Base-by-base conservation (phyloP, 2,888 invertebrate genomes). In the Eustalomyia histrio region DNA sequence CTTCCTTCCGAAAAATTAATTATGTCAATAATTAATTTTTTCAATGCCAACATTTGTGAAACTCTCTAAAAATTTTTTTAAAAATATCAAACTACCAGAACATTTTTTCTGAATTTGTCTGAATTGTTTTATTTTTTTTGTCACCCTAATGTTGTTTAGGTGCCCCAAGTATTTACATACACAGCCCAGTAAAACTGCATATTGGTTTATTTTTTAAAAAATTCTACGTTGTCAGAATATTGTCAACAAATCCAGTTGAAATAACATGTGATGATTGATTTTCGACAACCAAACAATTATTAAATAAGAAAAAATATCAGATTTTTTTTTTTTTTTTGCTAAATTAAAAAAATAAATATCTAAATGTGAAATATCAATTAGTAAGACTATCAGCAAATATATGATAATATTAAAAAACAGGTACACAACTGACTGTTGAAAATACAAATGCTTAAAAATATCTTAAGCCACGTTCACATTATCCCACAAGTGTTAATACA, bases 211-310 rank as follows among this genome's bases (percentile, higher is more conserved):
- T 43, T 72, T 24, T 43, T 72, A 29, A 29, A 3, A 63, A 72
- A 55, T 55, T 47, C 29, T 43, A 63, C 43, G 14, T 55, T 53
- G 55, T 55, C 33, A 16, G 5, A 35, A 60, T 17, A 39, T 61
- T 68, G 68, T 58, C 57, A 68, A 68, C 68, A 57, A 47, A 29
- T 57, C 33, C 43, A 47, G 29, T 57, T 47, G 47, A 60, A 8
- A 47, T 10, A 69, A 69, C 43, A 58, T 69, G 17, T 43, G 29
- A 35, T 68, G 47, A 69, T 60, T 69, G 58, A 69, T 60, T 60
- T 69, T 50, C 17, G 35, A 60, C 58, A 33, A 21, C 35, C 60
- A 65, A 65, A 65, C 24, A 65, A 65, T 55, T 17, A 43, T 55
- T 67, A 39, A 53, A 39, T 24, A 16, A 16, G 12, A 24, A 55